phyloP scores from a whole-genome alignment of 2,888 invertebrate species.

The Dioctria linearis region DNA sequence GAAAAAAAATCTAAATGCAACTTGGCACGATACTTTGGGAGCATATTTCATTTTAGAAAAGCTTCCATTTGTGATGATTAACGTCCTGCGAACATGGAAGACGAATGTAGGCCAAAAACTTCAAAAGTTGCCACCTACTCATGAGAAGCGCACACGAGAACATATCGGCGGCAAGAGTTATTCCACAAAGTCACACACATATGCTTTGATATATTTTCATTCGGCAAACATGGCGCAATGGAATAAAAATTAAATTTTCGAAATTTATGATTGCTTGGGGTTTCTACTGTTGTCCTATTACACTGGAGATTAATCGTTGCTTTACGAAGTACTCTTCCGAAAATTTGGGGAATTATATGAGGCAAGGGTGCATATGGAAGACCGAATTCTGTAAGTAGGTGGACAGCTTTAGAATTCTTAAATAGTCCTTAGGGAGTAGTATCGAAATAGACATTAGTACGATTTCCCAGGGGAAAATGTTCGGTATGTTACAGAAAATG shows the following conservation, averaged over 20 bases:
- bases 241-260: neutral
- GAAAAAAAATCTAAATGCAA: constrained; percentile 22
- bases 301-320: too few species aligned
- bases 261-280: too few species aligned
- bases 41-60: constrained; percentile 46
- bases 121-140: constrained; percentile 34
- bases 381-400: too few species aligned
- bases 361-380: too few species aligned
- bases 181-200: constrained; percentile 44
- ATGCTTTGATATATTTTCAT: neutral
- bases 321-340: too few species aligned
- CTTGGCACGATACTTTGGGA: constrained; percentile 33
- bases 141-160: constrained; percentile 8
- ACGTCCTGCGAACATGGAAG: constrained; percentile 48
- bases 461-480: too few species aligned
- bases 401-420: too few species aligned
- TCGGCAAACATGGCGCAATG: constrained; percentile 13
- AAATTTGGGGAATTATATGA: too few species aligned
- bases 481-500: too few species aligned
- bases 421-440: too few species aligned
- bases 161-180: constrained; percentile 30
- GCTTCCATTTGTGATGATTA: constrained; percentile 47
- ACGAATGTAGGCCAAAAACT: constrained; percentile 49
- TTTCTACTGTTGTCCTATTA: too few species aligned
- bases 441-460: too few species aligned